Evolutionary conservation across 2,888 invertebrate genomes (phyloP), one percentile per base, ranked within the genome.

Genomic region (Netelia virgata): DNA sequence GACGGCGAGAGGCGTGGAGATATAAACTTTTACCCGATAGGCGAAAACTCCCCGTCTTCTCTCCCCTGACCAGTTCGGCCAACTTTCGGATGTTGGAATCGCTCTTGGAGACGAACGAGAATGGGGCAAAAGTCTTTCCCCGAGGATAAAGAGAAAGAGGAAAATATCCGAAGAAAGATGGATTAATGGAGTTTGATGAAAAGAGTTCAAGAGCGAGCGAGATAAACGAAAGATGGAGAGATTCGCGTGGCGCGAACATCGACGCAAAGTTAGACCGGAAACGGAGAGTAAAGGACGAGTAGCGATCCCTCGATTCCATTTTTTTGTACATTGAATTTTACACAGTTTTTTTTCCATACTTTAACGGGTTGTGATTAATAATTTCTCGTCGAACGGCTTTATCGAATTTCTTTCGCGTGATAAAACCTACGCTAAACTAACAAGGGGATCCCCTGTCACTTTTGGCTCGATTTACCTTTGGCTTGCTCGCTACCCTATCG

Each of bases 121-220:
- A 43, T 41, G 20, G 36, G 9, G 77, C 18, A 47, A 55, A 55
- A 41, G 59, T 63, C 36, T 50, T 63, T 63, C 16, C 36, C 36
- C 36, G 57, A 2, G 18, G 57, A 57, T 28, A 9, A 9, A 41
- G 47, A 18, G 16, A 64, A 18, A 10, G 66, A 50, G 20, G 43
- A 59, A 55, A 36, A n/a, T 47, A 69, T 8, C 68, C 20, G 59
- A 47, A 3, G 53, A 1, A 11, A n/a, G 59, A 20, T 53, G 69
- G 70, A 78, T 78, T 78, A 78, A 78, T 78, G 53, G 69, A 78
- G 70, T 78, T 78, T 70, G 50, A 78, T 78, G 78, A 41, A 70
- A 70, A 70, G 53, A 69, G 36, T 50, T 50, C 10, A 57, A 57
- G 57, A 57, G 57, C 16, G 18, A 18, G 57, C 11, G 14, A 47